A percentile compares a stretch with the other conserved stretches of the same genome.
Evolutionary conservation across 2,797 vertebrate genomes (phyloP).

Genomic region (Hydrocynus forskahlii): DNA sequence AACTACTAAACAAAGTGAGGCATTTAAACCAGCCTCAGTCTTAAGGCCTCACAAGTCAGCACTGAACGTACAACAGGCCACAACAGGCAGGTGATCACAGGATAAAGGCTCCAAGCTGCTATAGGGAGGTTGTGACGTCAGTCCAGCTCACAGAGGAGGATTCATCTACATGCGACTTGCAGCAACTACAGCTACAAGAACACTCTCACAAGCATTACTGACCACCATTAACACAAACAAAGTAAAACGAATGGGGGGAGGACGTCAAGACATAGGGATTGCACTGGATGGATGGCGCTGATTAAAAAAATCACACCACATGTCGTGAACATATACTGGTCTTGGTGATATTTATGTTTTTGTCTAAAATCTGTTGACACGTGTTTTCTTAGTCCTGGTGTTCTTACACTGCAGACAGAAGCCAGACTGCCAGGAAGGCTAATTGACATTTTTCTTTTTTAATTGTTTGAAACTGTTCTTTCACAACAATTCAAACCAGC

Average conservation of each 20-base stretch:
- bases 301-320: neutral
- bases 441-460: neutral
- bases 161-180: constrained; percentile 59
- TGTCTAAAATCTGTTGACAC: too few species aligned
- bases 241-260: neutral
- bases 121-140: constrained; percentile 58
- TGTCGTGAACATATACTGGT: too few species aligned
- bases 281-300: neutral
- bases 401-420: too few species aligned
- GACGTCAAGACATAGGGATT: neutral
- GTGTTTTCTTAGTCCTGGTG: too few species aligned
- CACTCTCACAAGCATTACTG: constrained; percentile 43
- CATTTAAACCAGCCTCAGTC: neutral
- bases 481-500: neutral
- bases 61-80: neutral
- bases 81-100: constrained; percentile 45
- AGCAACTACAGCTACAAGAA: constrained; percentile 56
- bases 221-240: neutral
- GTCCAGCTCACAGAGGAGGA: constrained; percentile 30
- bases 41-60: neutral
- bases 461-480: neutral
- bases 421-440: too few species aligned
- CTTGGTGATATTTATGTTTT: too few species aligned
- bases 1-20: neutral
- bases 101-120: constrained; percentile 56